Conservation (phyloP, 2,113 vertebrate genomes). For the Zosterops lateralis region DNA sequence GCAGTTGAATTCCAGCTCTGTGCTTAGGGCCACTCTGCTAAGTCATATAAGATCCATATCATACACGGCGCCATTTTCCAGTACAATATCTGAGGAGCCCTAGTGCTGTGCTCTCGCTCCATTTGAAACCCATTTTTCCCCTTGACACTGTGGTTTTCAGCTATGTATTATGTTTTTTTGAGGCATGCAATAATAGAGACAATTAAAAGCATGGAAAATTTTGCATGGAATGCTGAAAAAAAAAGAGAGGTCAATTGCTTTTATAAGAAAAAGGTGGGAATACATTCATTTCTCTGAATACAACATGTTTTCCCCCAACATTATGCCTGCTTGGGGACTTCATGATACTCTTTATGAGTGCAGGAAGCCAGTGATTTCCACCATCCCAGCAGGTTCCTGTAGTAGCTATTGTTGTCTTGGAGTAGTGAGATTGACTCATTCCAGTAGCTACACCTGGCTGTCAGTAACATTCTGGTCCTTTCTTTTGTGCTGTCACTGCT, state of each 20-base stretch:
- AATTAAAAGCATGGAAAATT: not conserved
- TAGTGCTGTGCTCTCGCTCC: not conserved
- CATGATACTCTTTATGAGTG: not conserved
- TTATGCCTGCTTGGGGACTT: not conserved
- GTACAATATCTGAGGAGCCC: not conserved
- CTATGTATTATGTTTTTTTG: not conserved
- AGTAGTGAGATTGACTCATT: not conserved
- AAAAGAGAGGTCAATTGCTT: accelerated
- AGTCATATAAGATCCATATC: accelerated
- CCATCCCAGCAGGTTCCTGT: not conserved
- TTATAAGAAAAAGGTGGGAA: not conserved
- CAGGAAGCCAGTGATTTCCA: not conserved
- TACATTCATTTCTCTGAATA: not conserved
- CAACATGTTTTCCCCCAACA: not conserved
- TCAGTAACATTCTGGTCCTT: not conserved
- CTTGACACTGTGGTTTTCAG: accelerated
- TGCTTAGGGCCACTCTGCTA: not conserved
- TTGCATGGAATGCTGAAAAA: not conserved
- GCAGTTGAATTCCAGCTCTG: not conserved
- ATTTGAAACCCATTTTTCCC: not conserved
- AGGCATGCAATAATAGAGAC: not conserved
- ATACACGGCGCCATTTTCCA: not conserved
- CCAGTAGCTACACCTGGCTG: not conserved
- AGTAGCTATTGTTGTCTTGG: not conserved
- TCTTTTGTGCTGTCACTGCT: not conserved